Evolutionary conservation across 2,113 vertebrate genomes (phyloP).

Genomic region (Lepus europaeus): DNA sequence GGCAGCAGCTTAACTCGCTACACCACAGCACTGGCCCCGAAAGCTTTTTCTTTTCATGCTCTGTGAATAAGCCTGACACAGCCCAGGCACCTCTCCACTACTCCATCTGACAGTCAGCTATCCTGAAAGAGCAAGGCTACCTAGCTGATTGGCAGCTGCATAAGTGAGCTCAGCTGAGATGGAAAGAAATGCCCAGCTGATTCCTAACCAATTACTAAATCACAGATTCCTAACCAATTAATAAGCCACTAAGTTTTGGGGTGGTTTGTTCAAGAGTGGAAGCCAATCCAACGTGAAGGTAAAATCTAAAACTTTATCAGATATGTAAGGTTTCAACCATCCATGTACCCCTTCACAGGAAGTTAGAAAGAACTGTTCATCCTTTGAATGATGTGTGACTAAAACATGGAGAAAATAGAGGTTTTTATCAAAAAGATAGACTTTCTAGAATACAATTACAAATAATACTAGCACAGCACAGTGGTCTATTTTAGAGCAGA

Average conservation of each 20-base stretch:
- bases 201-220: background rate
- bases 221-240: background rate
- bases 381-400: background rate
- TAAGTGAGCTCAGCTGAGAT: background rate
- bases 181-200: background rate
- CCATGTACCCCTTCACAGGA: background rate
- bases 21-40: no score
- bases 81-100: background rate
- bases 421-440: background rate
- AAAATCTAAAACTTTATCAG: background rate
- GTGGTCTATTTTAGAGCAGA: background rate
- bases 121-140: background rate
- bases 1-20: no score
- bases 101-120: background rate
- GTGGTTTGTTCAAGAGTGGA: background rate
- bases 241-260: background rate
- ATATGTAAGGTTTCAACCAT: background rate
- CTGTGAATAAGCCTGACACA: background rate
- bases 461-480: background rate
- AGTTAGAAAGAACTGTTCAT: background rate
- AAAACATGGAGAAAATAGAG: background rate
- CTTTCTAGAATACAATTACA: background rate
- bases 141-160: background rate
- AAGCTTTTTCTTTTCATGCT: background rate
- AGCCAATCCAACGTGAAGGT: no score